A percentile compares a stretch with the other conserved stretches of the same genome.
Conservation (phyloP, 37 sponge, comb jelly and placozoan genomes). For the Oopsacas minuta region DNA sequence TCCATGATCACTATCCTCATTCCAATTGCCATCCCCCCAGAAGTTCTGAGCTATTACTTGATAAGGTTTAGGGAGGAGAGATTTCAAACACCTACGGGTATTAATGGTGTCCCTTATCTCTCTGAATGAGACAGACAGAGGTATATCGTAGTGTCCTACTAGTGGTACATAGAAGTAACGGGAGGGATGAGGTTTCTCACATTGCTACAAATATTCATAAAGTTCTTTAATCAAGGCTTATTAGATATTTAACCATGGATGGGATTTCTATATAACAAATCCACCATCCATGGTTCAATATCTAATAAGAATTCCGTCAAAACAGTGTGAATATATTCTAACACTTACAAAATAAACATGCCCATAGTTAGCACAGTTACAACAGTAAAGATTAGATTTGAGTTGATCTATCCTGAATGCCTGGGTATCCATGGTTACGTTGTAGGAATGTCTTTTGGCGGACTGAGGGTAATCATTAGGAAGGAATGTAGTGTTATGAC, state of each 20-base stretch:
- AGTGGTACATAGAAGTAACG: background rate
- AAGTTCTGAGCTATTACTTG: background rate
- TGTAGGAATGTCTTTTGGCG: background rate
- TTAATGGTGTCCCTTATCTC: background rate
- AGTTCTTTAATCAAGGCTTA: too few relatives aligned
- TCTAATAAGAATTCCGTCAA: too few relatives aligned
- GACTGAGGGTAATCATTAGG: background rate
- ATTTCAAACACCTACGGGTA: background rate
- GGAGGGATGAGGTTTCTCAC: background rate
- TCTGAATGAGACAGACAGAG: background rate
- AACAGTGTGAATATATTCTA: background rate
- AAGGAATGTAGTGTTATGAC: slow-evolving; percentile 4
- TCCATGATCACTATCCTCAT: background rate
- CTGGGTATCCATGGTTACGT: background rate
- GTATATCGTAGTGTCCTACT: background rate
- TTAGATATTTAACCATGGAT: too few relatives aligned
- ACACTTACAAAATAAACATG: background rate
- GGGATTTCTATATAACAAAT: too few relatives aligned
- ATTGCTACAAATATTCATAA: background rate
- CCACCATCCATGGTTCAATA: too few relatives aligned
- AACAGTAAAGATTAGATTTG: background rate
- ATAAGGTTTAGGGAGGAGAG: background rate
- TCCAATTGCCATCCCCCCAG: background rate
- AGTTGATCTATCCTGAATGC: background rate
- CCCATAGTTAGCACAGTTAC: background rate